Conservation (phyloP, 1,140 invertebrate genomes). For the Hylaeus anthracinus region DNA sequence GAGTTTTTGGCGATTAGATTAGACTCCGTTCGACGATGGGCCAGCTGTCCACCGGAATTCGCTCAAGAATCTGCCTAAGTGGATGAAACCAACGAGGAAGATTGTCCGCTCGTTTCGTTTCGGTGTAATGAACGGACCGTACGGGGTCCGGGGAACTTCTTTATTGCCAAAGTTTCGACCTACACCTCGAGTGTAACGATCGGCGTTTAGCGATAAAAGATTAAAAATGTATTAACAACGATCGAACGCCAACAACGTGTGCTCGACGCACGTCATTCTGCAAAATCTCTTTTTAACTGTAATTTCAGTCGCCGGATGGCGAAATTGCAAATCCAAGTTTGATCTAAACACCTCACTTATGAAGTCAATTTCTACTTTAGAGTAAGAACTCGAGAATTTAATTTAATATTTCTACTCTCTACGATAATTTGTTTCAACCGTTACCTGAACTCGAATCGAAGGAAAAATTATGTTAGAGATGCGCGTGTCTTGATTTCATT, state of each 20-base stretch:
- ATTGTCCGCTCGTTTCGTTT: slow-evolving; percentile 55
- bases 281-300: too few species aligned
- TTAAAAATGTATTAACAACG: slow-evolving; percentile 53
- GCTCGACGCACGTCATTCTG: too few species aligned
- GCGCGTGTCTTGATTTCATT: not conserved
- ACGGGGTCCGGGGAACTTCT: slow-evolving; percentile 63
- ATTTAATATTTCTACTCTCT: too few species aligned
- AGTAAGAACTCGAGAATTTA: too few species aligned
- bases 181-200: slow-evolving; percentile 46
- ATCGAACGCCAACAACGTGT: not conserved
- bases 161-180: slow-evolving; percentile 63
- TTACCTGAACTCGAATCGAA: not conserved
- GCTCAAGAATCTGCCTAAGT: slow-evolving; percentile 73
- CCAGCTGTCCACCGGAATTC: slow-evolving; percentile 74
- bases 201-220: slow-evolving; percentile 41
- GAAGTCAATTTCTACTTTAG: too few species aligned
- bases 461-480: not conserved
- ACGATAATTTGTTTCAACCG: too few species aligned
- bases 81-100: slow-evolving; percentile 65
- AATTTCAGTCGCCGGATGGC: too few species aligned
- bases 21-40: slow-evolving; percentile 66
- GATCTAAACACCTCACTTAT: too few species aligned
- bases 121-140: slow-evolving; percentile 62
- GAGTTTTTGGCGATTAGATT: slow-evolving; percentile 77
- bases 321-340: too few species aligned